Evolutionary conservation across 2,797 vertebrate species (phyloP), one percentile per base, ranked within the genome.

Genomic region (Urophycis tenuis): DNA sequence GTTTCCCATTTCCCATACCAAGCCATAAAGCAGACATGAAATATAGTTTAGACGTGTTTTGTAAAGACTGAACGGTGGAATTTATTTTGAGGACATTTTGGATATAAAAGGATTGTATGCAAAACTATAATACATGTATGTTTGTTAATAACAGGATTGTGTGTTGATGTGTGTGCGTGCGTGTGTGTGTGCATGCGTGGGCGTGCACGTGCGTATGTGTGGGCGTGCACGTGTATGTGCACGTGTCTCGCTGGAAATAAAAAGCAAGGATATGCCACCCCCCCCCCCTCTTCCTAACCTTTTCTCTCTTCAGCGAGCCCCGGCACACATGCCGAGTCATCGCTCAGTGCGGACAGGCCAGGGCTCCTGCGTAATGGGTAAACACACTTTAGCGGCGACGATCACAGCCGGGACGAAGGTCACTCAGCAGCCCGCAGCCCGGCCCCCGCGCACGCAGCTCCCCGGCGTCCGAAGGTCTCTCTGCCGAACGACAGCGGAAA

Each of bases 361-460:
- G 88, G 82, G 89, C 88, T 86, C 81, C 85, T 86, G 84, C 82
- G 85, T 78, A 83, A 87, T 79, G 76, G 75, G 85, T 82, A 86
- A 92, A 91, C 90, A 93, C 87, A 85, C 82, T 88, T 73, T 85
- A 83, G 75, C 75, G 41, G 25, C 29, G 60, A 67, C n/a, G n/a
- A 29, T 10, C 60, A 29, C n/a, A 29, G 75, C 69, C 78, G 77
- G 77, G 76, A 60, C 83, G 81, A 36, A 89, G 92, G 91, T 90
- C 91, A 81, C 81, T 89, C 80, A 84, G 86, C 80, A 84, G 86
- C 88, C 60, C 14, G 53, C 53, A 25, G 53, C 15, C 53, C 64
- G 32, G 79, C 81, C 86, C 78, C 76, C 67, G 73, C 71, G 78
- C 53, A 11, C 14, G 72, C n/a, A n/a, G n/a, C n/a, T 76, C 74